These are phyloP conservation scores for Dendroctonus ponderosae DNA, from an alignment of 1,140 invertebrate genomes.

Conservation along the genomic window DNA sequence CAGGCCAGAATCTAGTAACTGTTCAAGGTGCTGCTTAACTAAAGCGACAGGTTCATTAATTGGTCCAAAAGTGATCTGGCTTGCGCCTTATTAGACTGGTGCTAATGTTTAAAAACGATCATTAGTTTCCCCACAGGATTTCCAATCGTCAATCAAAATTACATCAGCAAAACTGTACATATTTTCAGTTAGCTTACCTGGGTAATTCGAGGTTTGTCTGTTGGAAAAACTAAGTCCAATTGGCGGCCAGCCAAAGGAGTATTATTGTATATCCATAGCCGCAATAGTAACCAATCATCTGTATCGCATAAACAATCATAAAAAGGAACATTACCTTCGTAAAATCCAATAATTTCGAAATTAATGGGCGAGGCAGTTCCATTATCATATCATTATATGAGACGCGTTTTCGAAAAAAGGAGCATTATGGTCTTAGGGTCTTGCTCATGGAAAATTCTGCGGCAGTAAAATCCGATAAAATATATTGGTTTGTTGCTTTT, in stretches of 20 bases:
- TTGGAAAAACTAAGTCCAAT: neutral
- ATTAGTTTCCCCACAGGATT: neutral
- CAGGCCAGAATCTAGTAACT: neutral
- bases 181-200: neutral
- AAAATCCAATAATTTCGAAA: conserved; percentile 49
- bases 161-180: neutral
- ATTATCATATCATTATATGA: conserved; percentile 49
- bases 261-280: conserved; percentile 28
- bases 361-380: conserved; percentile 44
- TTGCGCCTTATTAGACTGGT: neutral
- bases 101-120: neutral
- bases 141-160: neutral
- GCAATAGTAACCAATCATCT: conserved; percentile 52
- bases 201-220: too few relatives aligned
- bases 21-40: neutral
- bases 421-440: conserved; percentile 30
- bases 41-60: neutral
- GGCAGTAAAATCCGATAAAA: conserved; percentile 30
- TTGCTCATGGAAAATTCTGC: conserved; percentile 20
- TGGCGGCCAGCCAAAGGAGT: conserved; percentile 2
- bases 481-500: conserved; percentile 7
- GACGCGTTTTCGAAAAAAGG: conserved; percentile 35
- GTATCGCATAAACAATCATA: conserved; percentile 52
- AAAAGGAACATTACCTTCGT: conserved; percentile 49
- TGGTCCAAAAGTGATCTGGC: neutral